Percentiles rank a stretch among this genome's conserved stretches.
Conservation (phyloP, 2,113 vertebrate genomes). For the Thamnaconus septentrionalis region DNA sequence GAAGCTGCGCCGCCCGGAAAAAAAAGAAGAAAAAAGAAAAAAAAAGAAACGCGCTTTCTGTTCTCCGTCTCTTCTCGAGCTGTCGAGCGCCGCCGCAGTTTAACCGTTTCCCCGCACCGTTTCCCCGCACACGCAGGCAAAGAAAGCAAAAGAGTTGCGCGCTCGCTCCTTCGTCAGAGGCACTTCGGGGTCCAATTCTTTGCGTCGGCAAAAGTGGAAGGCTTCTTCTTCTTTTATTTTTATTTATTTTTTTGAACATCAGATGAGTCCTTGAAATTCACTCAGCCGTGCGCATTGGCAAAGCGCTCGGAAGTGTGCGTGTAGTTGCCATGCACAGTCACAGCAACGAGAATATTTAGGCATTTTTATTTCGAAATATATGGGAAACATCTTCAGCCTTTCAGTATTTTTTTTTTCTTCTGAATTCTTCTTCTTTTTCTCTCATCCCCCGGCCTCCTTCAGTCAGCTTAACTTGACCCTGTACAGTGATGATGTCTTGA, state of each 20-base stretch:
- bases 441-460: too few relatives aligned
- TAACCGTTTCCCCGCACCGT: constrained; percentile 28
- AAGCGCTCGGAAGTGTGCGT: constrained; percentile 31
- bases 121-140: constrained; percentile 2
- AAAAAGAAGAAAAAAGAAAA: constrained; percentile 4
- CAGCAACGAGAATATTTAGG: constrained; percentile 9
- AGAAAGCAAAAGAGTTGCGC: constrained; percentile 15
- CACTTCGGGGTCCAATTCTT: constrained; percentile 42
- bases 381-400: too few relatives aligned
- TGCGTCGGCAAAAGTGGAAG: constrained; percentile 26
- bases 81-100: constrained; percentile 40
- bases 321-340: constrained; percentile 42
- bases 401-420: too few relatives aligned
- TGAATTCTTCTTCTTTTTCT: too few relatives aligned
- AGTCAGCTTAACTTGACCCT: too few relatives aligned
- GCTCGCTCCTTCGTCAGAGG: constrained; percentile 13
- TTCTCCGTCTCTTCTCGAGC: constrained; percentile 6
- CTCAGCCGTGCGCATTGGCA: constrained; percentile 51
- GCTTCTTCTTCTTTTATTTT: constrained; percentile 6
- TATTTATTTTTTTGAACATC: constrained; percentile 48
- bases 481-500: too few relatives aligned
- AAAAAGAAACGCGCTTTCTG: too few relatives aligned
- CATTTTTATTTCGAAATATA: too few relatives aligned
- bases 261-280: constrained; percentile 60
- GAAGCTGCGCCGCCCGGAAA: constrained; percentile 26